Conservation (phyloP, 2,888 invertebrate genomes). For the Spialia ferax region DNA sequence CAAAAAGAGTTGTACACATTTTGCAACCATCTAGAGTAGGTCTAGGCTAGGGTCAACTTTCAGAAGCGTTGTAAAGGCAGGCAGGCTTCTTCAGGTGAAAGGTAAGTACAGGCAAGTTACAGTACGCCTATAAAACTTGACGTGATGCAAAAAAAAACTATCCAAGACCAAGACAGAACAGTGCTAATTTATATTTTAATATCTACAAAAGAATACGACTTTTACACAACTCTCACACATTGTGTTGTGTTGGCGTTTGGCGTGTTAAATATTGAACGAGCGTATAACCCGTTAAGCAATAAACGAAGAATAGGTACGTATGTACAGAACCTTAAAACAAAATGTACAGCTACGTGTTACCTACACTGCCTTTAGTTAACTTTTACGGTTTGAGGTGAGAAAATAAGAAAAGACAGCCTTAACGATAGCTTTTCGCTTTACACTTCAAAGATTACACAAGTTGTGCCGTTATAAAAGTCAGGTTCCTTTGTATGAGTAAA, state of each 20-base stretch:
- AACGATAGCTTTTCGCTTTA: not conserved
- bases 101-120: no score
- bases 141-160: no score
- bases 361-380: not conserved
- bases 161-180: no score
- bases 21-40: no score
- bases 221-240: not conserved
- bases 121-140: no score
- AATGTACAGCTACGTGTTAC: not conserved
- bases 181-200: no score
- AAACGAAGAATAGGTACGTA: not conserved
- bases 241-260: no score
- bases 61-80: no score
- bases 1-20: no score
- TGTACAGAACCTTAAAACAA: not conserved
- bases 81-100: no score
- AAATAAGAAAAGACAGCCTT: not conserved
- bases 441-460: not conserved
- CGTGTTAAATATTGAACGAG: not conserved
- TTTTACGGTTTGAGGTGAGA: slow-evolving; percentile 2
- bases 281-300: not conserved
- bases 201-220: not conserved
- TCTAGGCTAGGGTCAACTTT: no score
- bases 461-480: not conserved
- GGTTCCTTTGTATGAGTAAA: no score